A percentile compares a stretch with the other conserved stretches of the same genome.
Evolutionary conservation across 1,140 invertebrate species (phyloP).

Genomic region (Ylistrum balloti): DNA sequence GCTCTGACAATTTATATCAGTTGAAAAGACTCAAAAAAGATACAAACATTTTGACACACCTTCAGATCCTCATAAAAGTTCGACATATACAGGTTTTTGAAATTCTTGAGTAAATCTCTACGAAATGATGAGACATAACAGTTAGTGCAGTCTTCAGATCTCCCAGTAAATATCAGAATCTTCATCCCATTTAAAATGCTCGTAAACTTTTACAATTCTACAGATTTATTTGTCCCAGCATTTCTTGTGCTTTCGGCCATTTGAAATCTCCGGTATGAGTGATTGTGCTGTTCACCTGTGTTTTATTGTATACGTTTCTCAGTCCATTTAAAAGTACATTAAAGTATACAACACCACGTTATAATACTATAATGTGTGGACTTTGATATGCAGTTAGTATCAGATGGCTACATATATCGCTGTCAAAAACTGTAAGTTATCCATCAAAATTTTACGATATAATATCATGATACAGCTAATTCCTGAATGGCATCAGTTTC

Average conservation of each 20-base stretch:
- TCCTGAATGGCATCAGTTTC: not conserved
- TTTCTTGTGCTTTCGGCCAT: not conserved
- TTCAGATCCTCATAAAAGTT: slow-evolving; percentile 7
- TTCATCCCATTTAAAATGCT: not conserved
- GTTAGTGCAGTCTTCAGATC: slow-evolving; percentile 14
- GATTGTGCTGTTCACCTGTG: slow-evolving; percentile 8
- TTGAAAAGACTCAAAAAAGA: slow-evolving; percentile 29
- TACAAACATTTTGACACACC: slow-evolving; percentile 28
- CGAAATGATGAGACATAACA: not conserved
- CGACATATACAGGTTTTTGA: slow-evolving; percentile 7
- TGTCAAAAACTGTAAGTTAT: not conserved
- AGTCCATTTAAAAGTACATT: not conserved
- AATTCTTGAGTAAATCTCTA: slow-evolving; percentile 35
- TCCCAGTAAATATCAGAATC: slow-evolving; percentile 5
- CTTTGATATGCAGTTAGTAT: not conserved
- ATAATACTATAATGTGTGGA: not conserved
- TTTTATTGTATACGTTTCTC: not conserved
- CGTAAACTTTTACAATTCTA: not conserved
- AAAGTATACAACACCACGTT: not conserved
- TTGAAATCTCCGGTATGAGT: not conserved
- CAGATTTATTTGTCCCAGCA: not conserved
- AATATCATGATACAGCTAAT: not conserved
- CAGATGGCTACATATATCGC: not conserved
- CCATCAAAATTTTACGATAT: not conserved
- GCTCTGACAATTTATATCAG: not conserved